phyloP scores from a whole-genome alignment of 2,888 invertebrate genomes.

The Limnephilus lunatus region DNA sequence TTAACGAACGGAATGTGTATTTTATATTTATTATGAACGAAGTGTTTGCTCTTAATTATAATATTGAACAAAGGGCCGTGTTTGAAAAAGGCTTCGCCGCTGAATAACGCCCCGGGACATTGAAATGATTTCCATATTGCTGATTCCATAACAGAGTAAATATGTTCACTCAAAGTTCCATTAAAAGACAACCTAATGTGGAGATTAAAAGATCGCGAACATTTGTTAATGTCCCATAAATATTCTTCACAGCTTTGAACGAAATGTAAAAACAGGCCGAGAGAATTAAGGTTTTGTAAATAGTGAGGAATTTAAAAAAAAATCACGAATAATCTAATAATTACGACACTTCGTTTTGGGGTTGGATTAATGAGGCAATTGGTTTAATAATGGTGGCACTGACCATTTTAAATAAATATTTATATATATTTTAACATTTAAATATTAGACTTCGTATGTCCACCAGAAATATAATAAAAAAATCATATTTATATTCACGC shows the following conservation, averaged over 20 bases:
- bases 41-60: slow-evolving; percentile 2
- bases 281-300: background rate
- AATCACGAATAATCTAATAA: background rate
- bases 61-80: background rate
- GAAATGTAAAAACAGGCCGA: background rate
- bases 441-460: too few relatives aligned
- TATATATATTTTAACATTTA: too few relatives aligned
- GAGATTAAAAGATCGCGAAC: background rate
- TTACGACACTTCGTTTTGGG: background rate
- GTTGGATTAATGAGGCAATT: background rate
- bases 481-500: too few relatives aligned
- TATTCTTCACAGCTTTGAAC: background rate
- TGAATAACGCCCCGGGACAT: background rate
- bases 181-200: background rate
- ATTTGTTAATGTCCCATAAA: background rate
- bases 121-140: background rate
- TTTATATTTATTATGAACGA: background rate
- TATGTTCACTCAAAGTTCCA: background rate
- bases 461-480: too few relatives aligned
- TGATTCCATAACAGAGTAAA: background rate
- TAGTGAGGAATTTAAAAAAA: background rate
- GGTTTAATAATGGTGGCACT: background rate
- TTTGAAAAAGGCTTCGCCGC: background rate
- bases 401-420: too few relatives aligned
- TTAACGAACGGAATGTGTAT: background rate